These are phyloP conservation scores for Athalia circularis DNA, from an alignment of 2,888 invertebrate genomes.

Conservation along the genomic window DNA sequence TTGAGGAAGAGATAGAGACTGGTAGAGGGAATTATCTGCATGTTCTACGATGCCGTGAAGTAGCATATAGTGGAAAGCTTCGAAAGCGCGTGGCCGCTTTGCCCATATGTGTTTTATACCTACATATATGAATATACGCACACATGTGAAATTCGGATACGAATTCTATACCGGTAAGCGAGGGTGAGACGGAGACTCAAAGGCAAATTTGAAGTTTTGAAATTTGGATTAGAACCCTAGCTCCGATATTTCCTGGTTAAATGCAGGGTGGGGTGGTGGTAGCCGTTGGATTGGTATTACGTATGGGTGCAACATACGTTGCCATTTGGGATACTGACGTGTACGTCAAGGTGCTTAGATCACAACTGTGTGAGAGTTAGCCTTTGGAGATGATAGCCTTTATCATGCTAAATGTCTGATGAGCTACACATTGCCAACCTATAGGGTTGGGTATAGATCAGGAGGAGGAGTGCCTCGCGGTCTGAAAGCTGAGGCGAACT, in stretches of 20 bases:
- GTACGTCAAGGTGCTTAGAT: slow-evolving; percentile 62
- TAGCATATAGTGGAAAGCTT: not conserved
- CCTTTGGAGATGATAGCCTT: slow-evolving; percentile 34
- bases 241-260: not conserved
- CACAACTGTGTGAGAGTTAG: slow-evolving; percentile 41
- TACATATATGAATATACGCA: slow-evolving; percentile 9
- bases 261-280: not conserved
- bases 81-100: too few species aligned
- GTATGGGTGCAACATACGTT: not conserved
- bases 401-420: slow-evolving; percentile 24
- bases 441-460: not conserved
- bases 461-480: too few species aligned
- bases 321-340: slow-evolving; percentile 5
- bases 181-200: slow-evolving; percentile 55
- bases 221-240: slow-evolving; percentile 64
- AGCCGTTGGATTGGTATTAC: not conserved
- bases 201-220: slow-evolving; percentile 63
- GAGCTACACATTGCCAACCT: not conserved
- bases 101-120: not conserved
- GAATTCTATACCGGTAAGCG: slow-evolving; percentile 24
- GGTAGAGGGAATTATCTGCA: slow-evolving; percentile 42
- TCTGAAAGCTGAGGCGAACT: too few species aligned
- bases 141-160: slow-evolving; percentile 7
- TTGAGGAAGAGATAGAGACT: slow-evolving; percentile 55
- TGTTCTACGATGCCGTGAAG: slow-evolving; percentile 20